Conservation (phyloP, 2,797 vertebrate genomes). For the Poecilia picta region DNA sequence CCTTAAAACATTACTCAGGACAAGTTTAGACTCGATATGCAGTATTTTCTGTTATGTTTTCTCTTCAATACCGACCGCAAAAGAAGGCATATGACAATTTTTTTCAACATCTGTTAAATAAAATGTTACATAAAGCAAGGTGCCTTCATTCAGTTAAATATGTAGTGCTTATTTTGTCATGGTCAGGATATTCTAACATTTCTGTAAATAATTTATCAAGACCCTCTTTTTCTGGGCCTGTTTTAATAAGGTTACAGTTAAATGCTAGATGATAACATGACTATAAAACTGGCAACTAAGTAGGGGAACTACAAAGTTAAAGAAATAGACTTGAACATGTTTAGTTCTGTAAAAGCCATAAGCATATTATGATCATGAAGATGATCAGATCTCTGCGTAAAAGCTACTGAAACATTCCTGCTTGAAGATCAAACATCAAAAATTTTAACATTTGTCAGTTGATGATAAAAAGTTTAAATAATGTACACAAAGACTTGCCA, state of each 20-base stretch:
- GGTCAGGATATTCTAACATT: conserved; percentile 37
- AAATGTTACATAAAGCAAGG: conserved; percentile 50
- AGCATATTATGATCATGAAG: conserved; percentile 38
- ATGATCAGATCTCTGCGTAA: conserved; percentile 42
- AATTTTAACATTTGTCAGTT: background rate
- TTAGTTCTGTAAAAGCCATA: conserved; percentile 42
- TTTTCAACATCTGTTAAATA: conserved; percentile 43
- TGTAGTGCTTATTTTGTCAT: conserved; percentile 62
- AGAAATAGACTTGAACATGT: conserved; percentile 37
- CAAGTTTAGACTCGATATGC: conserved; percentile 38
- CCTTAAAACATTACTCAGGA: conserved; percentile 63
- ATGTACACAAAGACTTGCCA: conserved; percentile 19
- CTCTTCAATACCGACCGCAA: conserved; percentile 34
- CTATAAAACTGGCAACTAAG: conserved; percentile 33
- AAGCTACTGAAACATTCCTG: conserved; percentile 50
- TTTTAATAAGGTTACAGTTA: conserved; percentile 53
- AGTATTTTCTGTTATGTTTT: conserved; percentile 40
- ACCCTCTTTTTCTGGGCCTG: conserved; percentile 30
- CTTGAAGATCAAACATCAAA: conserved; percentile 52
- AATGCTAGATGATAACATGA: conserved; percentile 43
- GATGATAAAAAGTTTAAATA: conserved; percentile 22
- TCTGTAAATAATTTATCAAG: conserved; percentile 21
- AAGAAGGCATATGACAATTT: conserved; percentile 42
- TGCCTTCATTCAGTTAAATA: conserved; percentile 56
- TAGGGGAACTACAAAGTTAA: conserved; percentile 34